Evolutionary conservation across 2,113 vertebrate genomes (phyloP), one percentile per base, ranked within the genome.

Genomic region (Anhinga anhinga): DNA sequence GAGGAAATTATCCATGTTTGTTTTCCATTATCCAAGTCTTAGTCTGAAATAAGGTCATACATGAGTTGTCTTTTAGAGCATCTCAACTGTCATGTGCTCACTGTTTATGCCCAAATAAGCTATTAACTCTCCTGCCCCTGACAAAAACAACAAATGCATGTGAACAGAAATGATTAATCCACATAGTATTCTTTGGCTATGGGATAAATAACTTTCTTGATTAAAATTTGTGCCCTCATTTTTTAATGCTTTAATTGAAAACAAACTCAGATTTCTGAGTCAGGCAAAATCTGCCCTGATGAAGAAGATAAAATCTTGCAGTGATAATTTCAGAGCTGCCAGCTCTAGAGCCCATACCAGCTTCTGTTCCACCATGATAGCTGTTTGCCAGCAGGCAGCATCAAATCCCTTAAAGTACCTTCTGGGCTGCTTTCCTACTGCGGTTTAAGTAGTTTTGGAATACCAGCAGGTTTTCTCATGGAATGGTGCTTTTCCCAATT

Each of bases 1-100:
- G 81, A 91, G 86, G 81, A 91, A 95, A 85, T 93, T 85, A 74
- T 50, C 81, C 44, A 6, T 91, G 42, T 84, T 96, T 84, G 30
- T n/a, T n/a, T n/a, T n/a, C n/a, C n/a, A n/a, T n/a, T n/a, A 87
- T 94, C 77, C 62, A 62, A 74, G 76, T 71, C 71, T 74, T 52
- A 53, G 36, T 80, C 44, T 91, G 77, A 82, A 91, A 70, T 67
- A 97, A 62, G 78, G 73, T 82, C 66, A 34, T 74, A 61, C 18
- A 19, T 21, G 81, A 89, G 36, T 56, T 95, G 65, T 61, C 83
- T 89, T 89, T 66, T 55, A 62, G 70, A 93, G 74, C 53, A 61
- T 79, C 11, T 30, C 49, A 58, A 0, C 61, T 80, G 81, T 84
- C 77, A 56, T 11, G 6, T 96, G 65, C 73, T 92, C 59, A 4